These are phyloP conservation scores for Pipistrellus pipistrellus DNA, from an alignment of 2,797 vertebrate species.

Conservation along the genomic window DNA sequence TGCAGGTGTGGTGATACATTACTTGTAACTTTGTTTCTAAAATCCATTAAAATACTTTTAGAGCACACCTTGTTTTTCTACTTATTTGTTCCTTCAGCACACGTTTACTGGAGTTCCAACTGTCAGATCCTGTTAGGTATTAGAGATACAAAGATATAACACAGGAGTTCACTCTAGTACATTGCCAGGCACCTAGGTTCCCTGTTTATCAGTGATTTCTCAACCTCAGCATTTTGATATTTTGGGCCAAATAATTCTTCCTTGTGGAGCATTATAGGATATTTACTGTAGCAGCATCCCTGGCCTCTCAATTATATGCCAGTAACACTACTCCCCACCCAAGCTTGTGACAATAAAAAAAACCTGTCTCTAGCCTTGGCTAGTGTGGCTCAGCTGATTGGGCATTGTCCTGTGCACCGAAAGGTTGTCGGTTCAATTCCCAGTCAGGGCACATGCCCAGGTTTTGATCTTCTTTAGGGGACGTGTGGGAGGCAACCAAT, in stretches of 20 bases:
- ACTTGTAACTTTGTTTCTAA: constrained; percentile 28
- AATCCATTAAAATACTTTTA: constrained; percentile 37
- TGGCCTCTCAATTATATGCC: neutral
- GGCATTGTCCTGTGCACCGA: too few relatives aligned
- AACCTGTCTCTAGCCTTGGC: too few relatives aligned
- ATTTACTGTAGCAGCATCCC: constrained; percentile 4
- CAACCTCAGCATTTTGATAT: neutral
- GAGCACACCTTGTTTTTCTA: constrained; percentile 17
- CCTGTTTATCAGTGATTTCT: constrained; percentile 27
- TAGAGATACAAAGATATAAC: constrained; percentile 22
- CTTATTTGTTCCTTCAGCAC: constrained; percentile 27
- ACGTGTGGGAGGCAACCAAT: too few relatives aligned
- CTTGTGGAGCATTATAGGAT: neutral
- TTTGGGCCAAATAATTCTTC: constrained; percentile 41
- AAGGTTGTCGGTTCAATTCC: too few relatives aligned
- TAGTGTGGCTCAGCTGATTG: too few relatives aligned
- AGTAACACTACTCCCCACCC: neutral
- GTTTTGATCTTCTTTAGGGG: too few relatives aligned
- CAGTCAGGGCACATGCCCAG: too few relatives aligned
- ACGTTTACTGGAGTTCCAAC: neutral
- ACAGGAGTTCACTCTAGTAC: constrained; percentile 4
- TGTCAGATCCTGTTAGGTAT: constrained; percentile 16
- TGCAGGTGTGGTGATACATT: constrained; percentile 6
- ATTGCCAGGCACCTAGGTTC: constrained; percentile 2
- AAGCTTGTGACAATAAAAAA: neutral